phyloP scores from a whole-genome alignment of 2,888 invertebrate genomes.

The Ethmia dodecea region DNA sequence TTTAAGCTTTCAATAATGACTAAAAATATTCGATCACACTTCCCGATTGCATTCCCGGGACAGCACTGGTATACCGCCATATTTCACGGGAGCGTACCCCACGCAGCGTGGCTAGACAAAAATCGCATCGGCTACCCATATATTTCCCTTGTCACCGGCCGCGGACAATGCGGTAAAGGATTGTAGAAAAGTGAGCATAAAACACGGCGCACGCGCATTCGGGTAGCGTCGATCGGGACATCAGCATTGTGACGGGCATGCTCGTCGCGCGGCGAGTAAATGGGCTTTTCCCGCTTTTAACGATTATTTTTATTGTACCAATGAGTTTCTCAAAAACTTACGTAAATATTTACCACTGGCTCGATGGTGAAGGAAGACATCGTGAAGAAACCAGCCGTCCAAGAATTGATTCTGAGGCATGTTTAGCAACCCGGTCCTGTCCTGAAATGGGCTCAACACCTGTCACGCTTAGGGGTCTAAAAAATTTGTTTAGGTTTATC shows the following conservation, averaged over 20 bases:
- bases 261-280: not conserved
- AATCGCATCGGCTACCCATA: slow-evolving; percentile 63
- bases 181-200: slow-evolving; percentile 66
- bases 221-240: slow-evolving; percentile 43
- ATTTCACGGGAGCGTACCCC: slow-evolving; percentile 51
- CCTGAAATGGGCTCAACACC: too few relatives aligned
- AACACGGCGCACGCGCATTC: slow-evolving; percentile 58
- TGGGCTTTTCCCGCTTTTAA: slow-evolving; percentile 1
- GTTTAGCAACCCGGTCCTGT: too few relatives aligned
- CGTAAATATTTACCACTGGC: too few relatives aligned
- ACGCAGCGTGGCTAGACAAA: slow-evolving; percentile 70
- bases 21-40: slow-evolving; percentile 6
- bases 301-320: too few relatives aligned
- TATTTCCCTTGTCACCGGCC: slow-evolving; percentile 58
- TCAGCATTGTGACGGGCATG: slow-evolving; percentile 39
- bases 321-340: too few relatives aligned
- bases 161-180: slow-evolving; percentile 59
- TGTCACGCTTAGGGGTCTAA: too few relatives aligned
- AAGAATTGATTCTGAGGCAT: too few relatives aligned
- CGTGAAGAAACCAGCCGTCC: too few relatives aligned
- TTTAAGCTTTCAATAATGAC: slow-evolving; percentile 1
- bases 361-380: too few relatives aligned
- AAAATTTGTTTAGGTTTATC: too few relatives aligned
- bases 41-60: slow-evolving; percentile 7
- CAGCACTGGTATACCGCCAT: slow-evolving; percentile 24